Evolutionary conservation across 2,113 vertebrate species (phyloP).

Genomic region (Charina bottae): DNA sequence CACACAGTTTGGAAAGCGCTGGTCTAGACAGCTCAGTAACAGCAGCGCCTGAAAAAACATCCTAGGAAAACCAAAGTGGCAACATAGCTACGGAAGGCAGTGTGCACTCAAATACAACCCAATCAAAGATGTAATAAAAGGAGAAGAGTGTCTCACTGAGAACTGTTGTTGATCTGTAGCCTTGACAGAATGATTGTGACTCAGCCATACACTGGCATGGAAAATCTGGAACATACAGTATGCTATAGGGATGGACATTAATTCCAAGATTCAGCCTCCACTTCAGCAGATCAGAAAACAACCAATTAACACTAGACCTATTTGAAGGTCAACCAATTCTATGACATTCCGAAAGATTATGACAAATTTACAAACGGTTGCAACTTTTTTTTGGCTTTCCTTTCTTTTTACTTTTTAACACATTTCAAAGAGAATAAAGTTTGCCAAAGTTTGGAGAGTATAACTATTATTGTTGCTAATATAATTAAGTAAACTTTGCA

Average conservation of each 20-base stretch:
- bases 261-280: not conserved
- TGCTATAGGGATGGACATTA: not conserved
- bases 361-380: not conserved
- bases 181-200: not conserved
- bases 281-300: not conserved
- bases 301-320: not conserved
- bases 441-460: not conserved
- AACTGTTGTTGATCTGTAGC: not conserved
- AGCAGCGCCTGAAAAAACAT: constrained; percentile 11
- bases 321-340: not conserved
- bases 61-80: not conserved
- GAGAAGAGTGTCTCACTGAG: not conserved
- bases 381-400: not conserved
- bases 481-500: not conserved
- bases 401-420: not conserved
- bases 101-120: accelerated
- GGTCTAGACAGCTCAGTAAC: not conserved
- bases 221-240: not conserved
- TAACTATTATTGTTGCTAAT: not conserved
- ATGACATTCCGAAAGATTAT: not conserved
- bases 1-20: constrained; percentile 17
- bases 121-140: not conserved
- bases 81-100: not conserved
- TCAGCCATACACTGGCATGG: not conserved
- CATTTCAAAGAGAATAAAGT: not conserved